Conservation (phyloP, 2,113 vertebrate species). For the Artemisiospiza belli region DNA sequence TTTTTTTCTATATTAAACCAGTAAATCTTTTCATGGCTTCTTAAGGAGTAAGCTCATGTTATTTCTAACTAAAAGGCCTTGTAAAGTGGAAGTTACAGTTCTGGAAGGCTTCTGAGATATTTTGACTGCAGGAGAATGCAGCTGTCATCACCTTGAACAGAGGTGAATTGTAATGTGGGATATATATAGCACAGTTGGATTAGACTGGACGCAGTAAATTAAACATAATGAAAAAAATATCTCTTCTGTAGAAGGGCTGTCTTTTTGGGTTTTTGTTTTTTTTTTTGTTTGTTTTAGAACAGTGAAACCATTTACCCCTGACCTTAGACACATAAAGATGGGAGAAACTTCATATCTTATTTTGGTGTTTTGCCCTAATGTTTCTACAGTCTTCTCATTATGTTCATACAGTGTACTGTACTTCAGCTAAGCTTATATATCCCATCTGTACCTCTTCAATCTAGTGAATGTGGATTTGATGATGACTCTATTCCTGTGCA, state of each 20-base stretch:
- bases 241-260: background rate
- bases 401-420: background rate
- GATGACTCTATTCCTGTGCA: conserved; percentile 57
- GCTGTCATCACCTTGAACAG: background rate
- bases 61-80: background rate
- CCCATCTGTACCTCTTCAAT: conserved; percentile 61
- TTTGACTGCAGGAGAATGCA: background rate
- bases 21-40: background rate
- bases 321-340: background rate
- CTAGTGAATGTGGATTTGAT: conserved; percentile 31
- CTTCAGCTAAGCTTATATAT: background rate
- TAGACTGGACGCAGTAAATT: background rate
- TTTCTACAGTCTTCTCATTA: background rate
- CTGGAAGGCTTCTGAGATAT: background rate
- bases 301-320: background rate
- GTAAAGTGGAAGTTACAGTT: background rate
- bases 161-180: background rate
- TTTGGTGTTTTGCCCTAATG: background rate
- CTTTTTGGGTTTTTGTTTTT: background rate
- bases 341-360: background rate
- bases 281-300: background rate
- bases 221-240: background rate
- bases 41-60: background rate
- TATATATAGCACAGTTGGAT: background rate
- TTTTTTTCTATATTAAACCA: background rate